Evolutionary conservation across 30 jellyfish, hydroid and myxozoan genomes (phyloP).

Genomic region (Hydractinia echinata): DNA sequence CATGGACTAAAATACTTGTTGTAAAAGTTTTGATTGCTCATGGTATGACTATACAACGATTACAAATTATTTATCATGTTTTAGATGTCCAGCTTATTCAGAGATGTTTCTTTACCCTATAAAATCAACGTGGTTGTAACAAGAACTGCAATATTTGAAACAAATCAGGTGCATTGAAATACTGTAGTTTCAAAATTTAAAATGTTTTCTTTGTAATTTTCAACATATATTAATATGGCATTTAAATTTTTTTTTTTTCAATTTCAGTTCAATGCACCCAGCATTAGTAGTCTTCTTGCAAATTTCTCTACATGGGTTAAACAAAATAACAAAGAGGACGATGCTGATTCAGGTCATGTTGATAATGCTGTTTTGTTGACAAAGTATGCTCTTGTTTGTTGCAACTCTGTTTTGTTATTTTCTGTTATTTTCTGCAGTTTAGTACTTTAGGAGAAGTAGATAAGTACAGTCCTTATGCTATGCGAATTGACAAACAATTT

Average conservation of each 20-base stretch:
- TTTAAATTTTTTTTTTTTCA: not conserved
- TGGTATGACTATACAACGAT: too few species aligned
- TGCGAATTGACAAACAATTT: too few species aligned
- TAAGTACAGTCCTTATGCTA: too few species aligned
- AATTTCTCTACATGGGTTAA: conserved; percentile 47
- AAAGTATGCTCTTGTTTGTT: conserved; percentile 24
- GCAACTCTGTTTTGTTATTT: not conserved
- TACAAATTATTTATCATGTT: not conserved
- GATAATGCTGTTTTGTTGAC: conserved; percentile 75
- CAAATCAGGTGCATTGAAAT: conserved; percentile 5
- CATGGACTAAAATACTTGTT: too few species aligned
- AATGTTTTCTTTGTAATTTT: not conserved
- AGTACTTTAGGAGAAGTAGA: too few species aligned
- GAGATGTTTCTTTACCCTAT: conserved; percentile 42
- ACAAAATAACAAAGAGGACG: conserved; percentile 49
- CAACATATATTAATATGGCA: not conserved
- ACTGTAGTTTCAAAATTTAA: not conserved
- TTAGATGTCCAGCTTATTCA: conserved; percentile 44
- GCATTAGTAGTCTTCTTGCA: conserved; percentile 35
- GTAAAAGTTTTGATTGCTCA: too few species aligned
- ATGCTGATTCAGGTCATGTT: conserved; percentile 50
- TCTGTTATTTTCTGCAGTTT: too few species aligned
- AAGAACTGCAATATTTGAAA: conserved; percentile 54
- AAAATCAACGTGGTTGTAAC: conserved; percentile 48
- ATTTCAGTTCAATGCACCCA: conserved; percentile 57